Evolutionary conservation across 2,113 vertebrate genomes (phyloP).

Genomic region (Lagenorhynchus albirostris): DNA sequence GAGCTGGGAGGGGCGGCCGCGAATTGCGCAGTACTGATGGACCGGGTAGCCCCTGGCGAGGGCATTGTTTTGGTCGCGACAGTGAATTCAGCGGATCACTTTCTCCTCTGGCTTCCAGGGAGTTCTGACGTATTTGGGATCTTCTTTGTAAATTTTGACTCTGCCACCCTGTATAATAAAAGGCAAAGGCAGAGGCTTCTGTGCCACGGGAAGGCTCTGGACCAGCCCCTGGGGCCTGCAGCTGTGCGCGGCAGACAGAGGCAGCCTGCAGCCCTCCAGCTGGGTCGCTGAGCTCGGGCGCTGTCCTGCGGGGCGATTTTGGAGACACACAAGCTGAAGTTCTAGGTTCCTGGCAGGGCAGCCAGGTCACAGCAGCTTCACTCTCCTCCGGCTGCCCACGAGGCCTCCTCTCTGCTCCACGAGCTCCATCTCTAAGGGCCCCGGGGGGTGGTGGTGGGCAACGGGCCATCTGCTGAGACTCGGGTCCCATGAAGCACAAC

Average conservation of each 20-base stretch:
- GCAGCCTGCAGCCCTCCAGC: neutral
- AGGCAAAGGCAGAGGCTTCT: neutral
- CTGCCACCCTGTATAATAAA: neutral
- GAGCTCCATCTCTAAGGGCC: neutral
- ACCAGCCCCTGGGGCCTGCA: neutral
- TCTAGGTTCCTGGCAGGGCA: neutral
- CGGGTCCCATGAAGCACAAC: rapidly evolving
- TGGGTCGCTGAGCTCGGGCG: neutral
- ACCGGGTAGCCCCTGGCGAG: neutral
- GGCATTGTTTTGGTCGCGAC: neutral
- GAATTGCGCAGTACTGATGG: neutral
- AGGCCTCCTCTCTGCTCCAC: neutral
- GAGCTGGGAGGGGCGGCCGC: neutral
- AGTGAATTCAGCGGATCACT: neutral
- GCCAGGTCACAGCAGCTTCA: rapidly evolving
- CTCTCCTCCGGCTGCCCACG: neutral
- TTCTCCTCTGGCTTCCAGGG: neutral
- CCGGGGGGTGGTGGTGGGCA: no score
- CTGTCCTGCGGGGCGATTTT: neutral
- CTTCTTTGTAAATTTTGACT: neutral
- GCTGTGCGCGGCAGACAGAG: no score
- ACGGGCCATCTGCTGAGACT: neutral
- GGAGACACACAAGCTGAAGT: neutral
- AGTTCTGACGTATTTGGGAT: neutral
- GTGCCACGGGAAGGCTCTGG: neutral